These are phyloP conservation scores for Hemibagrus wyckioides DNA, from an alignment of 2,113 vertebrate genomes.

Conservation along the genomic window DNA sequence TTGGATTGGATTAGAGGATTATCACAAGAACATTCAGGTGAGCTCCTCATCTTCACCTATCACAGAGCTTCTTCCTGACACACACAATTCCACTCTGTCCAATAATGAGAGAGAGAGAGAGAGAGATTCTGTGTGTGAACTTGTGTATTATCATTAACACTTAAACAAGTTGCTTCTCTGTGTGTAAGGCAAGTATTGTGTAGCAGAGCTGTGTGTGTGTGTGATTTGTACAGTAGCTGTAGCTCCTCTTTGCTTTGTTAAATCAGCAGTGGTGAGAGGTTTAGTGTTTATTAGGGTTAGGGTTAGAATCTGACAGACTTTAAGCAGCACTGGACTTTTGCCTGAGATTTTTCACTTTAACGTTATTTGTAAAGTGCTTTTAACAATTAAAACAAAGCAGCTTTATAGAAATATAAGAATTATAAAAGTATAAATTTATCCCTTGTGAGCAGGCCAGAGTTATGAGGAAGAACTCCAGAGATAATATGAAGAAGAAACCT, in stretches of 20 bases:
- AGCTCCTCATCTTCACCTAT: constrained; percentile 44
- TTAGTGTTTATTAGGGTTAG: not conserved
- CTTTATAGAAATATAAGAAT: too few relatives aligned
- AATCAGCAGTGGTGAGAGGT: not conserved
- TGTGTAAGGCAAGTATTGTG: constrained; percentile 34
- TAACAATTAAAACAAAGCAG: not conserved
- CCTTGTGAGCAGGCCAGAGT: too few relatives aligned
- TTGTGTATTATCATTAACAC: not conserved
- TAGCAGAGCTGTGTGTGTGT: constrained; percentile 7
- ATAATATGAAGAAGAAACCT: too few relatives aligned
- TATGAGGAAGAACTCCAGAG: too few relatives aligned
- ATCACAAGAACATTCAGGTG: constrained; percentile 5
- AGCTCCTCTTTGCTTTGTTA: not conserved
- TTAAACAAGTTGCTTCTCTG: not conserved
- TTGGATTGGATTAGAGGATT: constrained; percentile 36
- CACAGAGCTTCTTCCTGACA: constrained; percentile 1
- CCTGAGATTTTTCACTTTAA: not conserved
- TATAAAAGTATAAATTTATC: not conserved
- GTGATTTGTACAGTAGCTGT: not conserved
- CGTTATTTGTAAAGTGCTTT: not conserved
- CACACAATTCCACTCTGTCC: not conserved
- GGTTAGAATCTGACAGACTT: not conserved
- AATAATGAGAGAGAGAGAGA: not conserved
- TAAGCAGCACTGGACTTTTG: not conserved
- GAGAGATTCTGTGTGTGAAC: not conserved